phyloP scores from a whole-genome alignment of 1,140 invertebrate species.

The Frieseomelitta varia region DNA sequence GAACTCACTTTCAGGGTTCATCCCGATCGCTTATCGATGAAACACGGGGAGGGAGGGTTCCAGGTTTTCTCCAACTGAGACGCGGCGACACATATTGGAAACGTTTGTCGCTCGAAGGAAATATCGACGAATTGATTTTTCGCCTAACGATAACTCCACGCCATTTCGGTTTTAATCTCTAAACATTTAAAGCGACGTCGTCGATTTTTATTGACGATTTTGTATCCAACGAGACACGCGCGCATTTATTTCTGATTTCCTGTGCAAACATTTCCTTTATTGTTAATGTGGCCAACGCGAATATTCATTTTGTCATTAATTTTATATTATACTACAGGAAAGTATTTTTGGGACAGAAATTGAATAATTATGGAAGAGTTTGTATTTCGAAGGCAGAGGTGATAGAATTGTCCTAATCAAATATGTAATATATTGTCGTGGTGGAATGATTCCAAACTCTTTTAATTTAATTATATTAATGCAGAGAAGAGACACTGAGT shows the following conservation, averaged over 20 bases:
- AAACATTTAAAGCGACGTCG: not conserved
- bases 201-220: not conserved
- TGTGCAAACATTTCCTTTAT: too few species aligned
- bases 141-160: not conserved
- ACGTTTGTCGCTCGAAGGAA: slow-evolving; percentile 6
- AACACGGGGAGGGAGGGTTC: not conserved
- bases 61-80: slow-evolving; percentile 1
- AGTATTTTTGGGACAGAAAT: too few species aligned
- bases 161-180: not conserved
- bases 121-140: slow-evolving; percentile 17
- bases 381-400: too few species aligned
- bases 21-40: slow-evolving; percentile 35
- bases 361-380: too few species aligned
- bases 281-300: not conserved
- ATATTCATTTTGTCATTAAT: not conserved
- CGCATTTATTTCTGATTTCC: too few species aligned
- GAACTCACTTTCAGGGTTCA: slow-evolving; percentile 2
- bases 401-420: too few species aligned
- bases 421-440: not conserved
- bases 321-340: not conserved
- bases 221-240: not conserved
- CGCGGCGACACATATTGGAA: slow-evolving; percentile 8
- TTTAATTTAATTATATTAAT: not conserved
- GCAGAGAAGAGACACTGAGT: too few species aligned
- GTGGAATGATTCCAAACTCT: not conserved